Conservation (phyloP, 92 coral and sea anemone genomes). For the Palythoa grandiflora region DNA sequence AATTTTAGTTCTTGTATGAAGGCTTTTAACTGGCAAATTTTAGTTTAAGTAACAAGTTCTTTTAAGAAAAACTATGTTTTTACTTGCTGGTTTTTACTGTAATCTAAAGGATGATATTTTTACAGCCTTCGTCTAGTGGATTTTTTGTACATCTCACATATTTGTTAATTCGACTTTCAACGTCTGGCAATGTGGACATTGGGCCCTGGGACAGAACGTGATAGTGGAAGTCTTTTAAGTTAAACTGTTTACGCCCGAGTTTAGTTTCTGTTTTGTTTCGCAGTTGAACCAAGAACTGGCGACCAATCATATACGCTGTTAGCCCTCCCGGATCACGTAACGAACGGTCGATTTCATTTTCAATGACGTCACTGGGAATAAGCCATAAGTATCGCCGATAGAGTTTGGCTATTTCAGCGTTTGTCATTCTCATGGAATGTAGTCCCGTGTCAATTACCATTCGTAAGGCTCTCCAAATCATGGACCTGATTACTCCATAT, state of each 20-base stretch:
- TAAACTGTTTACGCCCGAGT: slow-evolving; percentile 21
- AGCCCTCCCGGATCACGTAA: slow-evolving; percentile 29
- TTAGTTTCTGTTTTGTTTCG: slow-evolving; percentile 17
- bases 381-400: slow-evolving; percentile 37
- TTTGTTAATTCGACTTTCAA: slow-evolving; percentile 25
- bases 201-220: slow-evolving; percentile 41
- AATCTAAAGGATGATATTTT: background rate
- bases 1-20: too few relatives aligned
- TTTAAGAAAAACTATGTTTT: too few relatives aligned
- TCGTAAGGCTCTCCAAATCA: slow-evolving; percentile 44
- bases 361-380: slow-evolving; percentile 38
- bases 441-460: slow-evolving; percentile 41
- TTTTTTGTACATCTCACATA: slow-evolving; percentile 29
- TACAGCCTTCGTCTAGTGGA: slow-evolving; percentile 16
- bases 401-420: background rate
- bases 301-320: slow-evolving; percentile 42
- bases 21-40: too few relatives aligned
- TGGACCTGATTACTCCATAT: slow-evolving; percentile 36
- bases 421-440: slow-evolving; percentile 28
- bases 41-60: too few relatives aligned
- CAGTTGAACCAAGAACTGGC: slow-evolving; percentile 6
- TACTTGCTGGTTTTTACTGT: too few relatives aligned
- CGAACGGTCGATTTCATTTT: slow-evolving; percentile 38
- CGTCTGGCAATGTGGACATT: slow-evolving; percentile 24
- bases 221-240: slow-evolving; percentile 39